A percentile compares a stretch with the other conserved stretches of the same genome.
phyloP scores from a whole-genome alignment of 1,140 invertebrate genomes.

The Dreissena polymorpha region DNA sequence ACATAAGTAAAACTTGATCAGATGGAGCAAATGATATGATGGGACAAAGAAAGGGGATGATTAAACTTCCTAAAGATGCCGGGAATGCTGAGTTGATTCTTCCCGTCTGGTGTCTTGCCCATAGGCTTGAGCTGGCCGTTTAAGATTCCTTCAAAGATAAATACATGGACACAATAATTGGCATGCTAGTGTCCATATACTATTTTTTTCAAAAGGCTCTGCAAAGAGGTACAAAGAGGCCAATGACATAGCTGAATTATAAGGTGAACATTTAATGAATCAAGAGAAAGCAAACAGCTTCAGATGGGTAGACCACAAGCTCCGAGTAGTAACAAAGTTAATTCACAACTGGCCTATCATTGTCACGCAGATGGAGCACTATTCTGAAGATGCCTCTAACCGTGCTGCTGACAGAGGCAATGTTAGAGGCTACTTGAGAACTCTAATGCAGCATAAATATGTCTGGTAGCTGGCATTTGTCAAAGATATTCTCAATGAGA shows the following conservation, averaged over 20 bases:
- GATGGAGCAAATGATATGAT: conserved; percentile 43
- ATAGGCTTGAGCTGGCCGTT: conserved; percentile 22
- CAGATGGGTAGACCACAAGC: conserved; percentile 44
- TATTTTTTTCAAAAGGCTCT: conserved; percentile 31
- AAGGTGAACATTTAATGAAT: conserved; percentile 13
- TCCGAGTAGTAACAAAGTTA: conserved; percentile 14
- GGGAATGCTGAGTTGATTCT: not conserved
- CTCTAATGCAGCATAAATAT: conserved; percentile 38
- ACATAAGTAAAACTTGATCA: conserved; percentile 13
- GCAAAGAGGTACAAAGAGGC: conserved; percentile 36
- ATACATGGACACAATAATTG: conserved; percentile 28
- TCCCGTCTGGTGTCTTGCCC: conserved; percentile 29
- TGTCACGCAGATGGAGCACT: conserved; percentile 19
- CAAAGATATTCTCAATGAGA: conserved; percentile 47
- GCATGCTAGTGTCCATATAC: conserved; percentile 5
- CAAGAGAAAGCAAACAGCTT: conserved; percentile 25
- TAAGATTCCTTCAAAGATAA: conserved; percentile 25
- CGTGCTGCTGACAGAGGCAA: not conserved
- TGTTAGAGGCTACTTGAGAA: conserved; percentile 12
- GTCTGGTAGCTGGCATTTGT: conserved; percentile 46
- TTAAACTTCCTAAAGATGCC: conserved; percentile 1
- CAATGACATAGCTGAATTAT: conserved; percentile 16
- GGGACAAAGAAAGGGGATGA: conserved; percentile 8
- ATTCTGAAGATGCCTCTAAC: conserved; percentile 6
- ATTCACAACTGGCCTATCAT: conserved; percentile 19